Conservation (phyloP, 30 jellyfish, hydroid and myxozoan species). For the Mastigias papua region DNA sequence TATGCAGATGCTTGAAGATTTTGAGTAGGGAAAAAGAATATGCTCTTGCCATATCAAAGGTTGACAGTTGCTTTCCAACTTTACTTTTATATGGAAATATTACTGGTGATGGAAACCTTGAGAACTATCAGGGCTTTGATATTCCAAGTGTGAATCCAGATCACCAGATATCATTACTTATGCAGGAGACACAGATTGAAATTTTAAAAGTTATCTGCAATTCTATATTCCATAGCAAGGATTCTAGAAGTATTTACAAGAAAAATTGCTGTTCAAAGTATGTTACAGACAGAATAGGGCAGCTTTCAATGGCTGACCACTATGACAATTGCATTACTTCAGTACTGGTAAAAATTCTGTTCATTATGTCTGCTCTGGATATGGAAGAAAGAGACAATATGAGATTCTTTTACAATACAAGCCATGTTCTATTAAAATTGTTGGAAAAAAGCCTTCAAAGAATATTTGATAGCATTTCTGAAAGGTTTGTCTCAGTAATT, state of each 20-base stretch:
- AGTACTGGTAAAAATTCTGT: conserved; percentile 61
- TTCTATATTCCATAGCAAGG: conserved; percentile 68
- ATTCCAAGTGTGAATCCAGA: background rate
- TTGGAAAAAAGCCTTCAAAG: conserved; percentile 3
- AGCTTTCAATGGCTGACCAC: background rate
- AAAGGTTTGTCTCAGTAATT: conserved; percentile 1
- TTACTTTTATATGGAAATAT: conserved; percentile 18
- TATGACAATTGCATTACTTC: background rate
- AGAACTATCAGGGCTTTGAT: background rate
- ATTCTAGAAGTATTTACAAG: conserved; percentile 27
- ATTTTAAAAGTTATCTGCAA: conserved; percentile 70
- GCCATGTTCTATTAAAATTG: background rate
- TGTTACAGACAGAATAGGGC: conserved; percentile 18
- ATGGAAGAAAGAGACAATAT: conserved; percentile 50
- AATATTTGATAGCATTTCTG: background rate
- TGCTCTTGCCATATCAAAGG: background rate
- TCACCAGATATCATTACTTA: background rate
- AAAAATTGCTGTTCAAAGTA: conserved; percentile 22
- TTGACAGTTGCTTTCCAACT: background rate
- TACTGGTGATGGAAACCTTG: background rate
- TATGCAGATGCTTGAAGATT: conserved; percentile 32
- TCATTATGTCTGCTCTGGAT: conserved; percentile 90
- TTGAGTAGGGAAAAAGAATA: conserved; percentile 40
- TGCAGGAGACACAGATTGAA: conserved; percentile 37
- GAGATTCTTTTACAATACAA: conserved; percentile 41